Evolutionary conservation across 2,888 invertebrate genomes (phyloP).

Genomic region (Ectemnius continuus): DNA sequence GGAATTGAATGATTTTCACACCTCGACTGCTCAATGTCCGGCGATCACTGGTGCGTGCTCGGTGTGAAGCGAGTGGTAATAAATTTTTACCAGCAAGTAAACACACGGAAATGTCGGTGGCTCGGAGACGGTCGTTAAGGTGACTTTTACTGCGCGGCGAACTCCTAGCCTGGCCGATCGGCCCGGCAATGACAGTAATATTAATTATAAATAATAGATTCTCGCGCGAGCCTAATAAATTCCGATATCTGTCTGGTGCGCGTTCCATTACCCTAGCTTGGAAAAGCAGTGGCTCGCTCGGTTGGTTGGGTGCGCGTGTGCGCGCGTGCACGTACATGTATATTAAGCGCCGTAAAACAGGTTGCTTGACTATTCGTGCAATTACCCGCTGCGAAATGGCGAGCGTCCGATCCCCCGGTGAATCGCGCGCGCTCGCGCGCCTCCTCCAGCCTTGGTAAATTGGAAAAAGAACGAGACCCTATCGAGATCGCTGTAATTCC

Average conservation of each 20-base stretch:
- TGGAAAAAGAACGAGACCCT: conserved; percentile 31
- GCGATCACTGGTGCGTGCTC: no score
- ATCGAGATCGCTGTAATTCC: conserved; percentile 30
- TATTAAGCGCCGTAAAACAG: conserved; percentile 40
- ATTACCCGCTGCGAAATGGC: conserved; percentile 26
- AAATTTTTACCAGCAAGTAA: no score
- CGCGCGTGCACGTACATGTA: conserved; percentile 13
- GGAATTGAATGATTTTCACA: no score
- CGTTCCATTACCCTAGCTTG: conserved; percentile 5
- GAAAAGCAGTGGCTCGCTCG: conserved; percentile 12
- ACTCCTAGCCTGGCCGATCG: conserved; percentile 18
- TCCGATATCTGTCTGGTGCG: conserved; percentile 10
- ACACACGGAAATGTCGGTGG: no score
- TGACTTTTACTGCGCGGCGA: conserved; percentile 27
- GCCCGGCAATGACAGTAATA: conserved; percentile 14
- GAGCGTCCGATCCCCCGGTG: conserved; percentile 3
- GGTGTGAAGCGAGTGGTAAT: no score
- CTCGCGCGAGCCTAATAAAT: conserved; percentile 25
- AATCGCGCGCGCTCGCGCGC: conserved; percentile 1
- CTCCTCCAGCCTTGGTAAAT: conserved; percentile 11
- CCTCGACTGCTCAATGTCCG: no score
- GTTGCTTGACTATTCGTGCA: conserved; percentile 34
- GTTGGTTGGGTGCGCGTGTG: no score
- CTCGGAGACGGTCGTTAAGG: conserved; percentile 10
- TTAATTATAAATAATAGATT: conserved; percentile 31